These are phyloP conservation scores for Magallana nippona DNA, from an alignment of 2,888 invertebrate species.

Conservation along the genomic window DNA sequence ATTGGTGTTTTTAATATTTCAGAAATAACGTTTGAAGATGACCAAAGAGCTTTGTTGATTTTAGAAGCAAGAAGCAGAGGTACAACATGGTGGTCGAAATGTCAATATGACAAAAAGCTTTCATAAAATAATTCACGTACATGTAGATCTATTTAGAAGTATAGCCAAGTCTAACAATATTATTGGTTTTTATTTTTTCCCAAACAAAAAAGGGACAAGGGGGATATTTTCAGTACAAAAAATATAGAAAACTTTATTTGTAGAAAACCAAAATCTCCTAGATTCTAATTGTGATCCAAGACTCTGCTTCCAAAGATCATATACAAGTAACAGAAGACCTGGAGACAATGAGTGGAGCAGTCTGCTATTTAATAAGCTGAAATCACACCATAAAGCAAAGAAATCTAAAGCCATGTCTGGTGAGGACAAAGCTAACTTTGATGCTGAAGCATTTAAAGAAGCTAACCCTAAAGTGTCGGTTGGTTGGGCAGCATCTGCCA, in stretches of 20 bases:
- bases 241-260: too few relatives aligned
- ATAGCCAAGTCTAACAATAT: too few relatives aligned
- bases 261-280: too few relatives aligned
- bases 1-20: background rate
- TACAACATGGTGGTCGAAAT: background rate
- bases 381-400: background rate
- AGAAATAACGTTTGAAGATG: background rate
- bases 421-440: background rate
- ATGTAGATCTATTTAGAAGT: too few relatives aligned
- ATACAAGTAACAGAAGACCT: too few relatives aligned
- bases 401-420: background rate
- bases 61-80: background rate
- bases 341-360: background rate
- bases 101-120: too few relatives aligned
- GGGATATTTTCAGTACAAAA: too few relatives aligned
- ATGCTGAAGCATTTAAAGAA: constrained; percentile 25
- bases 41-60: background rate
- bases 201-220: too few relatives aligned
- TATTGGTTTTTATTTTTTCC: too few relatives aligned
- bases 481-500: constrained; percentile 56
- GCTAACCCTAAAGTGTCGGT: constrained; percentile 53
- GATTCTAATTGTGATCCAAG: too few relatives aligned
- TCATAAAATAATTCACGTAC: too few relatives aligned
- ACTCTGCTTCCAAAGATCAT: too few relatives aligned
- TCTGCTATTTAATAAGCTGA: background rate